Conservation (phyloP, 2,888 invertebrate species). For the Lagria hirta region DNA sequence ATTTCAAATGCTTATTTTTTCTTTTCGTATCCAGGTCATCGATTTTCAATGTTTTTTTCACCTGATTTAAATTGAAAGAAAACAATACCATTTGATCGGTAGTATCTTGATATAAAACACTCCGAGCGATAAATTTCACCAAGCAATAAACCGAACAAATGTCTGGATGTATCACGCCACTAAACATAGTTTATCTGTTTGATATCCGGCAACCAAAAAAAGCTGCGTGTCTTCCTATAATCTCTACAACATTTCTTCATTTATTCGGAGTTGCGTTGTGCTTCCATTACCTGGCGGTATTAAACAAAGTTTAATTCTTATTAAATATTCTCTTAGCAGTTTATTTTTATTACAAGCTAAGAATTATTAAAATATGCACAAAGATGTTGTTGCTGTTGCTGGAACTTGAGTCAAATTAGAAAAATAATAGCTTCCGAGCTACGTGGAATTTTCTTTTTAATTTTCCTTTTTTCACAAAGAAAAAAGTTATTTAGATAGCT, state of each 20-base stretch:
- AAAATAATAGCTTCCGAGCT: no score
- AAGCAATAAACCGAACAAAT: slow-evolving; percentile 24
- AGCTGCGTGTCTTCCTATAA: slow-evolving; percentile 39
- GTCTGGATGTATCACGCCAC: slow-evolving; percentile 28
- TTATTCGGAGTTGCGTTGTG: no score
- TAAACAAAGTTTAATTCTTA: no score
- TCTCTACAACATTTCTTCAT: slow-evolving; percentile 49
- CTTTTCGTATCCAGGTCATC: slow-evolving; percentile 16
- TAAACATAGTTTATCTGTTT: slow-evolving; percentile 48
- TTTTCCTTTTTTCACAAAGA: no score
- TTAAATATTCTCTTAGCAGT: neutral
- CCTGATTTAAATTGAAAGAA: slow-evolving; percentile 14
- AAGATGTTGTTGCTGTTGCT: no score
- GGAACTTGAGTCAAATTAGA: no score
- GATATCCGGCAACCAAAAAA: slow-evolving; percentile 45
- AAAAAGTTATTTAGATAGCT: no score
- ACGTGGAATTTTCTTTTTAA: no score
- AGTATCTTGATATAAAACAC: slow-evolving; percentile 21
- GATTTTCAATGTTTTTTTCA: slow-evolving; percentile 20
- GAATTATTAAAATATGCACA: no score
- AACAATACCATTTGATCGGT: slow-evolving; percentile 19
- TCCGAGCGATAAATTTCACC: slow-evolving; percentile 25
- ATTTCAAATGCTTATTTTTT: no score
- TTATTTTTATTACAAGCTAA: no score
- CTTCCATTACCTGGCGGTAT: no score